phyloP scores from a whole-genome alignment of 2,797 vertebrate genomes.

The Crocodylus rhombifer region DNA sequence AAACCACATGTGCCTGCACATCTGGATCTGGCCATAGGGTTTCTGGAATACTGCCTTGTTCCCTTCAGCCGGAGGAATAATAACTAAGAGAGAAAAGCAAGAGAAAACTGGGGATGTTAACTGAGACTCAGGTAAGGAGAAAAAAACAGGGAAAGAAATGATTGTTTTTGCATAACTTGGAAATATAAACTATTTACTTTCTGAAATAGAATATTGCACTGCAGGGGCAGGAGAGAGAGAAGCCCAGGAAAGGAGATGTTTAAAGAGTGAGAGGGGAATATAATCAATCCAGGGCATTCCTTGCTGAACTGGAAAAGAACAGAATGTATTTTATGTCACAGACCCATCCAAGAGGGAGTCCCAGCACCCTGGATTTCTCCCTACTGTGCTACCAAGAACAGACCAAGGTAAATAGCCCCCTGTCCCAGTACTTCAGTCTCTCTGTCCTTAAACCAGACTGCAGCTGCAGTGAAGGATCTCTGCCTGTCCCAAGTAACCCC shows the following conservation, averaged over 20 bases:
- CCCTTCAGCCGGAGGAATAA: constrained; percentile 22
- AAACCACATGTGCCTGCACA: too few species aligned
- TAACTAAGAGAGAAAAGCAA: constrained; percentile 43
- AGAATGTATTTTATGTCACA: too few species aligned
- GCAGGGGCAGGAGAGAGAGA: background rate
- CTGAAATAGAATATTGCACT: background rate
- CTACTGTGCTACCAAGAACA: too few species aligned
- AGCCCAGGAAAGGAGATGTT: background rate
- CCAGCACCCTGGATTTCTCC: too few species aligned
- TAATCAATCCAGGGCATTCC: background rate
- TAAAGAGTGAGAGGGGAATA: background rate
- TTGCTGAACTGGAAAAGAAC: background rate
- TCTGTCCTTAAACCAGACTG: too few species aligned
- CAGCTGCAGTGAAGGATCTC: too few species aligned
- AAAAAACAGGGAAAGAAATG: background rate
- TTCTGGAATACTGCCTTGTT: background rate
- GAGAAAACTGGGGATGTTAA: background rate
- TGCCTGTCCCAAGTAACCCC: too few species aligned
- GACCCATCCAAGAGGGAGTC: too few species aligned
- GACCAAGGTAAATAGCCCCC: too few species aligned
- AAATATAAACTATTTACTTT: background rate
- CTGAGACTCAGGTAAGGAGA: background rate
- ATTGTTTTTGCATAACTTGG: background rate
- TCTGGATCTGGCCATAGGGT: too few species aligned
- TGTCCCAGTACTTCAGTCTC: too few species aligned